A percentile compares a stretch with the other conserved stretches of the same genome.
These are phyloP conservation scores for Alouatta palliata DNA, from an alignment of 2,113 vertebrate genomes.

Conservation along the genomic window DNA sequence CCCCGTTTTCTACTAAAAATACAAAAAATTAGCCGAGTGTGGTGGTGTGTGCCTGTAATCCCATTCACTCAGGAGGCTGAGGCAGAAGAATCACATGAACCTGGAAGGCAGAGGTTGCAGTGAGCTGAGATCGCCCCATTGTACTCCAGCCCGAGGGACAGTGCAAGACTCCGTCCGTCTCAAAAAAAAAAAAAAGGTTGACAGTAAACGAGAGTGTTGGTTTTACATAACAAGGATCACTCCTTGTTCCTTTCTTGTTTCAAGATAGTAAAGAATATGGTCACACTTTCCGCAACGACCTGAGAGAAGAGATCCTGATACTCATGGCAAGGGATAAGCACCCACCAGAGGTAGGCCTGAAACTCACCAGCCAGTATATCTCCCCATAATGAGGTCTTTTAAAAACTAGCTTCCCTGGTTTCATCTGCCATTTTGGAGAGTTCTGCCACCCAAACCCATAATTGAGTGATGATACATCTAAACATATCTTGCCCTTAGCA, in stretches of 20 bases:
- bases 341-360: slow-evolving; percentile 87
- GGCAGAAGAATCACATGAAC: no score
- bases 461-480: neutral
- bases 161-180: no score
- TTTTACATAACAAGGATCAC: neutral
- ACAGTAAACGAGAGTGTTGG: neutral
- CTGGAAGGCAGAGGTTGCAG: no score
- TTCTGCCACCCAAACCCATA: neutral
- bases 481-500: neutral
- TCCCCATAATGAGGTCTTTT: neutral
- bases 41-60: no score
- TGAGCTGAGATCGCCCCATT: no score
- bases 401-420: neutral
- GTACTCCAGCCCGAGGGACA: no score
- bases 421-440: neutral
- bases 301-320: slow-evolving; percentile 89
- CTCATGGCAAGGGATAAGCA: slow-evolving; percentile 94
- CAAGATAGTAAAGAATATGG: slow-evolving; percentile 88
- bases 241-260: neutral
- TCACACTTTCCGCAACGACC: slow-evolving; percentile 77
- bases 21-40: no score
- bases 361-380: neutral
- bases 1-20: no score
- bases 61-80: no score
- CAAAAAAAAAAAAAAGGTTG: neutral